Conservation (phyloP, 2,113 vertebrate species). For the Upupa epops region DNA sequence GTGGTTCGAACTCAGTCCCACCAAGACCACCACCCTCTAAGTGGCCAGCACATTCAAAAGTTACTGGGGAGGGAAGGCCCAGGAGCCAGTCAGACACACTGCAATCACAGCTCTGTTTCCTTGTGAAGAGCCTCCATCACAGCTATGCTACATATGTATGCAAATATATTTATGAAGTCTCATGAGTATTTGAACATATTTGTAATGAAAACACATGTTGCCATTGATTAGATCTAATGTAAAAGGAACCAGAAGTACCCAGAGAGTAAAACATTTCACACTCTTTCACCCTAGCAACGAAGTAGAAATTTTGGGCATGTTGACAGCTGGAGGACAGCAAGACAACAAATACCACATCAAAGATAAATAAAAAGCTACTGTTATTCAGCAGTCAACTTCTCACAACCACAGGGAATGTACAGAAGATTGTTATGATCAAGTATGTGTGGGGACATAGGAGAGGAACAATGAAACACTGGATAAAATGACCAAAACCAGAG, state of each 20-base stretch:
- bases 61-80: not conserved
- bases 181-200: not conserved
- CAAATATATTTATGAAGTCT: not conserved
- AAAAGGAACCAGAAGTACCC: not conserved
- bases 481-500: not conserved
- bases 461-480: not conserved
- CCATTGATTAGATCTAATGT: not conserved
- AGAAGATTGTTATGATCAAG: not conserved
- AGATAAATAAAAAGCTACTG: not conserved
- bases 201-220: not conserved
- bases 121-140: not conserved
- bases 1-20: not conserved
- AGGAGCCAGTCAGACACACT: not conserved
- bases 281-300: not conserved
- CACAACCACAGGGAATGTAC: not conserved
- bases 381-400: not conserved
- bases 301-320: not conserved
- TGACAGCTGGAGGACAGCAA: not conserved
- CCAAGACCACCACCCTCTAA: not conserved
- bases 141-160: not conserved
- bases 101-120: not conserved
- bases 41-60: not conserved
- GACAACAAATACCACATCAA: not conserved
- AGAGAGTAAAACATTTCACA: not conserved
- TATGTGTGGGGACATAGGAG: not conserved